Evolutionary conservation across 2,888 invertebrate species (phyloP).

Genomic region (Chironomus riparius): DNA sequence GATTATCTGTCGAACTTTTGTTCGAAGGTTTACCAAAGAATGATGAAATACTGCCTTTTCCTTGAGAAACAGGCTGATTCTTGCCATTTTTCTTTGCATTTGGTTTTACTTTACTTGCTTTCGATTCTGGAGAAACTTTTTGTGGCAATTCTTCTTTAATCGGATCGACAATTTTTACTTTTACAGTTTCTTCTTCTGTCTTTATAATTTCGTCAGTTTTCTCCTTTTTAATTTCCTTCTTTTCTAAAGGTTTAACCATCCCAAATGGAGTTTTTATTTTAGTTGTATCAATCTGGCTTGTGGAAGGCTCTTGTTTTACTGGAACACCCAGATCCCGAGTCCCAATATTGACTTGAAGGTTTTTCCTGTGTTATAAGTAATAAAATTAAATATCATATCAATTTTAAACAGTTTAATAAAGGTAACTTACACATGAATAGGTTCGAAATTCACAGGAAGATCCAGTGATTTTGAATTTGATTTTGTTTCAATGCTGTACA

Average conservation of each 20-base stretch:
- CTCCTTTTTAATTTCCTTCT: constrained; percentile 1
- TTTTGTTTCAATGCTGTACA: constrained; percentile 15
- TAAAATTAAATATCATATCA: not conserved
- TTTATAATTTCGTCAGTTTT: not conserved
- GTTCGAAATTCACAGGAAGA: not conserved
- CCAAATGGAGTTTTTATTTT: constrained; percentile 12
- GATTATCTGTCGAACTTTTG: not conserved
- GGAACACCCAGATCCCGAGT: not conserved
- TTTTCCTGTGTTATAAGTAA: not conserved
- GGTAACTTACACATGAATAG: constrained; percentile 14
- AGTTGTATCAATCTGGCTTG: not conserved
- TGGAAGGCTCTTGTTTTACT: constrained; percentile 1
- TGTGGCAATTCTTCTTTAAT: not conserved
- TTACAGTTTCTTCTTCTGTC: not conserved
- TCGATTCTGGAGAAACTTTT: not conserved
- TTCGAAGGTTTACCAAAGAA: constrained; percentile 10
- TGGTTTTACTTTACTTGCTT: not conserved
- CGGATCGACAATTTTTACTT: not conserved
- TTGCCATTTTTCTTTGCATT: not conserved
- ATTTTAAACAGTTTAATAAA: too few species aligned
- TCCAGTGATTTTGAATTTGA: not conserved
- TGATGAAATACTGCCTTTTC: not conserved
- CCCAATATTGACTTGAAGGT: not conserved
- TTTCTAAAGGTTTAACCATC: not conserved
- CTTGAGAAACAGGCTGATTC: not conserved